Evolutionary conservation across 2,113 vertebrate species (phyloP), one percentile per base, ranked within the genome.

Genomic region (Cettia cetti): DNA sequence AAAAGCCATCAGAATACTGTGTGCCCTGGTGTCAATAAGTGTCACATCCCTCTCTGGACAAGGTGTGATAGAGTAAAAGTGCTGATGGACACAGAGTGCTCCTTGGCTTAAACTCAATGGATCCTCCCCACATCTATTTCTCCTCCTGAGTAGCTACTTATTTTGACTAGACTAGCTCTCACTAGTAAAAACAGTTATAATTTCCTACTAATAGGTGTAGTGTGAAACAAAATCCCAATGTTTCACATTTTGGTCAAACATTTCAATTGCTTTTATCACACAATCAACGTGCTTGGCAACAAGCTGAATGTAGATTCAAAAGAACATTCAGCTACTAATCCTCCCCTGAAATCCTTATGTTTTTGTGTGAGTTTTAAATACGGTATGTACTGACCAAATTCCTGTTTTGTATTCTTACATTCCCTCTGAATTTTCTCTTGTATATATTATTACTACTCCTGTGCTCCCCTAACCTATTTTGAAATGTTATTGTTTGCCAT

Each of bases 51-150:
- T 22, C 45, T 28, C 23, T 27, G 26, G 33, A 42, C 4, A 4
- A 92, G 15, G 35, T 4, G 3, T 15, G 11, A 82, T 0, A 0
- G 24, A 80, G 14, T 45, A 18, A 50, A 18, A 88, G 22, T 45
- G 35, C 22, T 0, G 0, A 54, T 6, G 0, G 4, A 63, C 21
- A n/a, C 26, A 33, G 19, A 59, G 9, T 30, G 6, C 10, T 88
- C 33, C 50, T 80, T 65, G 26, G 26, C 20, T 82, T 82, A 50
- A 78, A 85, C 22, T 26, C 49, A 59, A 3, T 33, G 16, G 26
- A 44, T 42, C 33, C 22, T 88, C n/a, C 26, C 26, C 39, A 65
- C 10, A 44, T 18, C 14, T 45, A 33, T 64, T 92, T 90, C 30
- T 86, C 7, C 63, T 63, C 39, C 50, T 52, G 39, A 5, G 8